Conservation (phyloP, 2,113 vertebrate genomes). For the Austrofundulus limnaeus region DNA sequence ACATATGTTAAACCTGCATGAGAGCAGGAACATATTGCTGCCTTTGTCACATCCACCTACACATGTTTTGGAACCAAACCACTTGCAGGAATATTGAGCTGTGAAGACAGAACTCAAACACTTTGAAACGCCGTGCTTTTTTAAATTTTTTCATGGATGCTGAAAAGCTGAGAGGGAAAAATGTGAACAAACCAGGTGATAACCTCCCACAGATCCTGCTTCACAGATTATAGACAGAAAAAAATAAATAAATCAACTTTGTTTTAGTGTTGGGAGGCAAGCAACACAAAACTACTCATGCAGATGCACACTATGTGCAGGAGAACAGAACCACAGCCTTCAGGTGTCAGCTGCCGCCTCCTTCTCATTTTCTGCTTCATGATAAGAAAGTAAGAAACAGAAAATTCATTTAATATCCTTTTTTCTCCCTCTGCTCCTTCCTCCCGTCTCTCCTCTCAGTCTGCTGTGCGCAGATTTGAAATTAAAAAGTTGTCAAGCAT, state of each 20-base stretch:
- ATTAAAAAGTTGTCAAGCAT: conserved; percentile 57
- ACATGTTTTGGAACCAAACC: conserved; percentile 16
- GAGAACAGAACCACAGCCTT: conserved; percentile 43
- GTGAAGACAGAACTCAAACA: background rate
- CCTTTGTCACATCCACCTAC: conserved; percentile 62
- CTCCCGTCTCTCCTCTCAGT: conserved; percentile 23
- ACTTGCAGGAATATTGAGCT: conserved; percentile 10
- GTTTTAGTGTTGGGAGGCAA: conserved; percentile 1
- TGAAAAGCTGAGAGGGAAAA: too few species aligned
- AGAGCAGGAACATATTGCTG: conserved; percentile 44
- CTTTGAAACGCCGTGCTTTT: background rate
- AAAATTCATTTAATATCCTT: conserved; percentile 17
- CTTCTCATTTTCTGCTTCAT: background rate
- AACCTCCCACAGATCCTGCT: background rate
- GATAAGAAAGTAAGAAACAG: background rate
- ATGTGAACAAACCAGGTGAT: background rate
- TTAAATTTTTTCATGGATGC: background rate
- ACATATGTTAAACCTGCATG: conserved; percentile 38
- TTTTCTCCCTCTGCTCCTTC: conserved; percentile 5
- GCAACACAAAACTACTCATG: conserved; percentile 5
- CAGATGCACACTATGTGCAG: conserved; percentile 21
- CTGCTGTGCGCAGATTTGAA: conserved; percentile 64
- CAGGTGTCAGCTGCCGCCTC: conserved; percentile 62
- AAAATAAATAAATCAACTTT: too few species aligned
- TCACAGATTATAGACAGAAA: conserved; percentile 4